Evolutionary conservation across 1,140 invertebrate species (phyloP), one percentile per base, ranked within the genome.

Genomic region (Akabosia matsudoensis): DNA sequence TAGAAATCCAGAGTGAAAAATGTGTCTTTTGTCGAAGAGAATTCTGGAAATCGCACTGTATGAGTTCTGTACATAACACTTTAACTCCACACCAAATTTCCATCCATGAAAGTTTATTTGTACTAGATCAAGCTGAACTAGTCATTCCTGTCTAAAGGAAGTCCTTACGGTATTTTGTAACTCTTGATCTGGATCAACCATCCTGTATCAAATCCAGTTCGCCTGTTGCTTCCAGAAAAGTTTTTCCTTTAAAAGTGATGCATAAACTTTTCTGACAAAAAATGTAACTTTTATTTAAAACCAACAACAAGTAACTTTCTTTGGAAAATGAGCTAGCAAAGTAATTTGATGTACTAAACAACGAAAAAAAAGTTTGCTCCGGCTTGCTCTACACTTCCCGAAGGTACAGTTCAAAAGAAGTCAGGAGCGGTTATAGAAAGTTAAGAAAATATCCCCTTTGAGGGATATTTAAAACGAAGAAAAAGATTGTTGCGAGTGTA

Each of bases 151-250:
- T n/a, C n/a, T n/a, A n/a, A n/a, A n/a, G n/a, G n/a, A n/a, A n/a
- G n/a, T n/a, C n/a, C n/a, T n/a, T n/a, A n/a, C n/a, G n/a, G n/a
- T n/a, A n/a, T n/a, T n/a, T n/a, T n/a, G n/a, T n/a, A n/a, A n/a
- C n/a, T n/a, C n/a, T n/a, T n/a, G n/a, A n/a, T n/a, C n/a, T n/a
- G n/a, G n/a, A n/a, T n/a, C n/a, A n/a, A n/a, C n/a, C n/a, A n/a
- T n/a, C n/a, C n/a, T n/a, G 37, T 45, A 45, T 45, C 37, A 45
- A 45, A 45, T 45, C 37, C n/a, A n/a, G 54, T 7, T 4, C 24
- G 54, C 54, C 54, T 61, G 54, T 61, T 61, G 54, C 54, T 61
- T 61, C 7, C n/a, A 61, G 4, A 61, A 61, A 61, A 51, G 10
- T 51, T 51, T 22, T 61, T 61, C 24, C 18, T 45, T 45, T 10